Conservation (phyloP, 2,797 vertebrate species). For the Merluccius polli region DNA sequence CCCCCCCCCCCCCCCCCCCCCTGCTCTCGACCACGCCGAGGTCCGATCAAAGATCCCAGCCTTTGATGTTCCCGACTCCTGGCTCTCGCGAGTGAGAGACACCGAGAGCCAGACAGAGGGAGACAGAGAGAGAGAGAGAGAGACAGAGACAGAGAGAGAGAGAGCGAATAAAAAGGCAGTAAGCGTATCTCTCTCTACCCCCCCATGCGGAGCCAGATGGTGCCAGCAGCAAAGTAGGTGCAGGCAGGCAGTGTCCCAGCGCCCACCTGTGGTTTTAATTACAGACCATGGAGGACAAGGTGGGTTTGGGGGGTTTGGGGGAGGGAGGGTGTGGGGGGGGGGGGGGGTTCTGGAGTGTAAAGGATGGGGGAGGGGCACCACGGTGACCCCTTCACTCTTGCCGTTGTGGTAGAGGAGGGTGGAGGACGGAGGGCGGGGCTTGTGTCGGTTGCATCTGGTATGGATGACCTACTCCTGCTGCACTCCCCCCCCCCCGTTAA, state of each 20-base stretch:
- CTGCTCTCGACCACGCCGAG: slow-evolving; percentile 53
- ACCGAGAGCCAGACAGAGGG: too few relatives aligned
- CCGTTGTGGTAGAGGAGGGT: not conserved
- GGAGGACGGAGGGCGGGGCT: not conserved
- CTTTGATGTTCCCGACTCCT: slow-evolving; percentile 78
- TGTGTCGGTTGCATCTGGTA: slow-evolving; percentile 11
- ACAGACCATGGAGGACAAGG: slow-evolving; percentile 65
- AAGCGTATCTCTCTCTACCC: not conserved
- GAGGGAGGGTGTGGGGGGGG: not conserved
- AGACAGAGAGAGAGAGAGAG: not conserved
- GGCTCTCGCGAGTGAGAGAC: slow-evolving; percentile 31
- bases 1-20: slow-evolving; percentile 34
- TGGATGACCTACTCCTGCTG: not conserved
- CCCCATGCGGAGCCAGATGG: slow-evolving; percentile 69
- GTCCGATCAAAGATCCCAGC: slow-evolving; percentile 68
- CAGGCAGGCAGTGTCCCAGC: slow-evolving; percentile 64
- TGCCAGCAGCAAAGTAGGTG: slow-evolving; percentile 74
- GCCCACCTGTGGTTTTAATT: slow-evolving; percentile 82
- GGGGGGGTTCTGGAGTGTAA: slow-evolving; percentile 33
- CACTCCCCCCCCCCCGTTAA: not conserved
- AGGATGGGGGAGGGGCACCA: slow-evolving; percentile 56
- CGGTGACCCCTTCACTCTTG: slow-evolving; percentile 66
- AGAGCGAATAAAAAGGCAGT: not conserved
- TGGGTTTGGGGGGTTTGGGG: slow-evolving; percentile 11
- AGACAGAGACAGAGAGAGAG: not conserved